Evolutionary conservation across 2,888 invertebrate species (phyloP), one percentile per base, ranked within the genome.

Genomic region (Micoletzkya japonica): DNA sequence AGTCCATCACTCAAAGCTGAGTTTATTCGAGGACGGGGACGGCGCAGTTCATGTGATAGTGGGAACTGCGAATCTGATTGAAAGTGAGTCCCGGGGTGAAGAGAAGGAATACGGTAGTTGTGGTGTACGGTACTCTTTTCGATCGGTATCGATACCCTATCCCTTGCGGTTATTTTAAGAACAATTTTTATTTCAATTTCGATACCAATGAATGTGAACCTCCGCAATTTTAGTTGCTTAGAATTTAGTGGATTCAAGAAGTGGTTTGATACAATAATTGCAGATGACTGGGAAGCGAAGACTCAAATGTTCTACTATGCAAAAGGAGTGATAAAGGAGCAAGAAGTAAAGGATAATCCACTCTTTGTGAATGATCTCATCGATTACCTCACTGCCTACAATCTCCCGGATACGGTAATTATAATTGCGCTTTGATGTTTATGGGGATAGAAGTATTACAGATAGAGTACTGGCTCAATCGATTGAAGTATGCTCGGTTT

Each of bases 1-100:
- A 2, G 77, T 77, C 1, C 83, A 83, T 74, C 83, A 83, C 66
- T 73, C 82, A 20, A 83, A 83, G 69, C 68, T 83, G 68, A 78
- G 78, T 3, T 64, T 83, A 24, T 74, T 80, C 49, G 78, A 80
- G 36, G 71, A 72, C 56, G 76, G 73, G 2, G 54, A 72, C 50
- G 52, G 58, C 6, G 50, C 66, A 2, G 54, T 82, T n/a, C 83
- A 83, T 68, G 76, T 82, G 1, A 67, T 83, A 32, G 69, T 83
- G 26, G 76, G 76, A 6, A 81, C 82, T 4, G 81, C 82, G 2
- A 83, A 83, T 70, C 59, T 83, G 32, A 50, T 76, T 14, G 20
- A 54, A 4, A 67, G 73, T 71, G 6, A 36, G 64, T 52, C 24
- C n/a, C n/a, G n/a, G n/a, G n/a, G n/a, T n/a, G n/a, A n/a, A n/a